A percentile compares a stretch with the other conserved stretches of the same genome.
Evolutionary conservation across 2,113 vertebrate species (phyloP).

Genomic region (Numenius arquata): DNA sequence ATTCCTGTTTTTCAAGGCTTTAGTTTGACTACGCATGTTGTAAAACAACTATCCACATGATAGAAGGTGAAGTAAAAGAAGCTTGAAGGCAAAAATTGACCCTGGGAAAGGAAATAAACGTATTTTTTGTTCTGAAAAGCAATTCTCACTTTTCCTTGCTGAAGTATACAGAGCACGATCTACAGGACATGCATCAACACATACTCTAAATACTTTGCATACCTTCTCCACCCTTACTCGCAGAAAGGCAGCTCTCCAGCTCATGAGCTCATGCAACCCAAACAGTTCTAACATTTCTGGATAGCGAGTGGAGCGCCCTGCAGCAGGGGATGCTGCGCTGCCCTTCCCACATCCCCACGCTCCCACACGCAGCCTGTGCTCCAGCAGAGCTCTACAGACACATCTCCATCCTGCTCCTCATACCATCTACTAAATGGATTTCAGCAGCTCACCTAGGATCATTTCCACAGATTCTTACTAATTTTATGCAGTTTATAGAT

Average conservation of each 20-base stretch:
- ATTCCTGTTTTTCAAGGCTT: not conserved
- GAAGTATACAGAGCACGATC: not conserved
- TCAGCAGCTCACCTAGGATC: not conserved
- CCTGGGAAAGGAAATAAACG: not conserved
- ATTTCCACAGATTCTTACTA: not conserved
- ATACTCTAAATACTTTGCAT: conserved; percentile 38
- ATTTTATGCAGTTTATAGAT: not conserved
- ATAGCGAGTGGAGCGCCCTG: not conserved
- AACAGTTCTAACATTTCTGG: not conserved
- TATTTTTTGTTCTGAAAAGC: not conserved
- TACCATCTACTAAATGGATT: not conserved
- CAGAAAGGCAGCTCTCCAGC: conserved; percentile 16
- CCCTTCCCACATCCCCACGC: not conserved
- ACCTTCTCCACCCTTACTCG: not conserved
- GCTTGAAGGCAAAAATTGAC: not conserved
- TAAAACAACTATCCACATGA: not conserved
- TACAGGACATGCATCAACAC: not conserved
- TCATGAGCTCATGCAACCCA: not conserved
- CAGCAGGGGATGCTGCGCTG: not conserved
- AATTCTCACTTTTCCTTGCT: not conserved
- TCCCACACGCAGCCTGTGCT: not conserved
- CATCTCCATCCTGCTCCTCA: not conserved
- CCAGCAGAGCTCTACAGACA: not conserved
- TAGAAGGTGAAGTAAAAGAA: not conserved
- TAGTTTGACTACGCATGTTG: not conserved